Evolutionary conservation across 2,888 invertebrate genomes (phyloP).

Genomic region (Aphelenchoides bicaudatus): DNA sequence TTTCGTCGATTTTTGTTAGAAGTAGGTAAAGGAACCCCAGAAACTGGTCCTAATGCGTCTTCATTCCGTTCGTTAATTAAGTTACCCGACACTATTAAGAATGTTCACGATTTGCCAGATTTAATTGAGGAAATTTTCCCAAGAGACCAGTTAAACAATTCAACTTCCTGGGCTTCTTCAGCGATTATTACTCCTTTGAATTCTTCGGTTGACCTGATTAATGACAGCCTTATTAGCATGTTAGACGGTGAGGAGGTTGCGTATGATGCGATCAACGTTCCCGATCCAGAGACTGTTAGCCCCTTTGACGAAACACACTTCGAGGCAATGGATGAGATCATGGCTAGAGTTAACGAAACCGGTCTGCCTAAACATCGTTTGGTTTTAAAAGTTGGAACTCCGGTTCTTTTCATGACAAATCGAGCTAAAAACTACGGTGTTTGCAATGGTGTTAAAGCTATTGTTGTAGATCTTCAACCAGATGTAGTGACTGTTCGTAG

Average conservation of each 20-base stretch:
- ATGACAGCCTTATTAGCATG: neutral
- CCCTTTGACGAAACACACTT: neutral
- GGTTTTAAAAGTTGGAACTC: slow-evolving; percentile 7
- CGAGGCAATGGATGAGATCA: slow-evolving; percentile 1
- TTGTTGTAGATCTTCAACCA: slow-evolving; percentile 20
- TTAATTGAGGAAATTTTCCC: neutral
- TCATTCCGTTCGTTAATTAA: neutral
- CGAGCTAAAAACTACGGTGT: slow-evolving; percentile 32
- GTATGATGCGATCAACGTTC: neutral
- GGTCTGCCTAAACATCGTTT: neutral
- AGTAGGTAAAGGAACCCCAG: neutral
- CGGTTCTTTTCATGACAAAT: slow-evolving; percentile 36
- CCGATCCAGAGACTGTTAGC: neutral
- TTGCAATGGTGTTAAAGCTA: slow-evolving; percentile 35
- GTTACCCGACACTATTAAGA: neutral
- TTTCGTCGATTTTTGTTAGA: neutral
- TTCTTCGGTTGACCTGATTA: neutral
- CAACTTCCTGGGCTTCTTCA: neutral
- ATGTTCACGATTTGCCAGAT: neutral
- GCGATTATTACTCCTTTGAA: slow-evolving; percentile 3
- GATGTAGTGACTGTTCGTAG: slow-evolving; percentile 20
- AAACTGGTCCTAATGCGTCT: neutral
- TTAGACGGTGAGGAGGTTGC: neutral
- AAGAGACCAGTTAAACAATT: neutral
- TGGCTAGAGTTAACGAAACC: slow-evolving; percentile 3